Conservation (phyloP, 2,797 vertebrate species). For the Sebastes jordani region DNA sequence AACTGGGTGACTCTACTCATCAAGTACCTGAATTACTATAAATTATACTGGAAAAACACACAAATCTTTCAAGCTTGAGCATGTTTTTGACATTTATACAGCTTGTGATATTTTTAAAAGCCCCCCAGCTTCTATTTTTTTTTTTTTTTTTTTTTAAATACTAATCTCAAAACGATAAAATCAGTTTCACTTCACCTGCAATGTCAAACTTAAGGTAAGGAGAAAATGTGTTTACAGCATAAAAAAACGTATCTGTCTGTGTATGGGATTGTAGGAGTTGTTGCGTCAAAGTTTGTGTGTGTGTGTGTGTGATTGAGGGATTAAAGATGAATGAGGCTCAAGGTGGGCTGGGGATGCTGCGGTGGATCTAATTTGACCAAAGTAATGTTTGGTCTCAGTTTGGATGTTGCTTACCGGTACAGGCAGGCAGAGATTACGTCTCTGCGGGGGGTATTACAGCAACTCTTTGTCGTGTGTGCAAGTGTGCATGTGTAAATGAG, state of each 20-base stretch:
- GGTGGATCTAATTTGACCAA: slow-evolving; percentile 38
- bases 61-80: not conserved
- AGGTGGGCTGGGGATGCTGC: slow-evolving; percentile 33
- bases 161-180: slow-evolving; percentile 29
- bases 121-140: not conserved
- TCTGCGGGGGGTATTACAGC: slow-evolving; percentile 7
- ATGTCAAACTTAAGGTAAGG: slow-evolving; percentile 28
- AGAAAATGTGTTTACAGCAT: slow-evolving; percentile 15
- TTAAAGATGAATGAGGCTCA: slow-evolving; percentile 57
- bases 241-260: slow-evolving; percentile 10
- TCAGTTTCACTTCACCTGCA: slow-evolving; percentile 41
- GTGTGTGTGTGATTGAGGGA: slow-evolving; percentile 45
- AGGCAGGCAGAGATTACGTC: slow-evolving; percentile 47
- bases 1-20: slow-evolving; percentile 32
- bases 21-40: not conserved
- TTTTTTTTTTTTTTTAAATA: not conserved
- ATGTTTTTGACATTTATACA: slow-evolving; percentile 14
- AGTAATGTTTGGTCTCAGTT: slow-evolving; percentile 37
- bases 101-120: not conserved
- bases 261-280: not conserved
- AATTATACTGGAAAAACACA: not conserved
- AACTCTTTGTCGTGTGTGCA: slow-evolving; percentile 22
- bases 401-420: slow-evolving; percentile 20
- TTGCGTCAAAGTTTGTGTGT: slow-evolving; percentile 20
- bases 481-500: not conserved